A percentile compares a stretch with the other conserved stretches of the same genome.
Evolutionary conservation across 1,140 invertebrate species (phyloP).

Genomic region (Leptoteleia sp.): DNA sequence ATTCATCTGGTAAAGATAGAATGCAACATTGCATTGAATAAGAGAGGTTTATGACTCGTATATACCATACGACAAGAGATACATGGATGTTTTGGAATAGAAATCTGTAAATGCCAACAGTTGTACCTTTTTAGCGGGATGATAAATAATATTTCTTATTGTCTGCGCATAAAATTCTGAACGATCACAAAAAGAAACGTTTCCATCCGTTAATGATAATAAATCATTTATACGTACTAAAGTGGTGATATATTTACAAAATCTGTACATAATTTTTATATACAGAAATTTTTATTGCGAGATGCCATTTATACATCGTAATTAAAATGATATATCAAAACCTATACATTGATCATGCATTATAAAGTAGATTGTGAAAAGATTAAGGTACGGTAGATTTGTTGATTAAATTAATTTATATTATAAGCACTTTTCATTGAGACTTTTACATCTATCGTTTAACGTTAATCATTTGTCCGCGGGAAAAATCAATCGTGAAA

Average conservation of each 20-base stretch:
- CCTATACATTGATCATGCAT: constrained; percentile 19
- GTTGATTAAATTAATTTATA: constrained; percentile 3
- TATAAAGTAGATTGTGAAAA: constrained; percentile 16
- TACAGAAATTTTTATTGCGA: constrained; percentile 31
- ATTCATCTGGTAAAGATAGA: no score
- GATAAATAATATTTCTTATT: constrained; percentile 26
- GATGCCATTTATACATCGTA: constrained; percentile 28
- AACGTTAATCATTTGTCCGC: neutral
- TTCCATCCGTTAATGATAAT: constrained; percentile 11
- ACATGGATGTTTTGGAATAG: constrained; percentile 19
- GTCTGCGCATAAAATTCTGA: constrained; percentile 22
- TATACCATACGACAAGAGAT: constrained; percentile 20
- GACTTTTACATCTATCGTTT: constrained; percentile 7
- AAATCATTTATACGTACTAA: constrained; percentile 19
- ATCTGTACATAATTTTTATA: constrained; percentile 54
- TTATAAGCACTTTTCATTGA: constrained; percentile 5
- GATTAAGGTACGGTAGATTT: constrained; percentile 9
- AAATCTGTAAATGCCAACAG: constrained; percentile 20
- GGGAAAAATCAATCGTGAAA: constrained; percentile 3
- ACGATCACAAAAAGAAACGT: constrained; percentile 8
- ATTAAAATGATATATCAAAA: constrained; percentile 38
- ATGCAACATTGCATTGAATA: no score
- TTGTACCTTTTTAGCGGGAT: constrained; percentile 7
- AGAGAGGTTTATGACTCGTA: constrained; percentile 19
- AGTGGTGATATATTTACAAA: constrained; percentile 35